Evolutionary conservation across 2,797 vertebrate genomes (phyloP).

Genomic region (Coluber constrictor): DNA sequence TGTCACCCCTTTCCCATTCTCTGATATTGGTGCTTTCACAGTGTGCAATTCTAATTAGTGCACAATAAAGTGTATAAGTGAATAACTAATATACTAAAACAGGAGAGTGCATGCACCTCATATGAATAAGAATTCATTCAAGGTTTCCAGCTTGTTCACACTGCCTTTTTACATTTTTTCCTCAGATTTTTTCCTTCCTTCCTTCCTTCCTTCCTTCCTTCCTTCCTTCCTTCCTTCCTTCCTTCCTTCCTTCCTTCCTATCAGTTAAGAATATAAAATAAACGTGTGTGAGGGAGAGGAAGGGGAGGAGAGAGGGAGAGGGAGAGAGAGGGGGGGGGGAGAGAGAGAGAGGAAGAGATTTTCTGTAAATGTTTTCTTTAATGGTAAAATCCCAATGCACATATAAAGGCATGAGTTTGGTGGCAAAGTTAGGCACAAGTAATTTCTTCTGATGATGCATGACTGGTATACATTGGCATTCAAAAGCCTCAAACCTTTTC

Average conservation of each 20-base stretch:
- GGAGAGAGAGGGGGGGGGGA: too few species aligned
- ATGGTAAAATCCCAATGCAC: too few species aligned
- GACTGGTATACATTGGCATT: background rate
- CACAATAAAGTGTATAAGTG: background rate
- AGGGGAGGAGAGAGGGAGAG: too few species aligned
- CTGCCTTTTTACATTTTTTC: background rate
- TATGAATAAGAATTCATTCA: background rate
- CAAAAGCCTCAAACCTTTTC: background rate
- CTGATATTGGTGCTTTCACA: background rate
- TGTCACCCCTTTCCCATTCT: background rate
- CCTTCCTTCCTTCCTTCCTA: background rate
- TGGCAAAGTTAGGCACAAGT: too few species aligned
- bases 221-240: too few species aligned
- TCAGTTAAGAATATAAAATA: background rate
- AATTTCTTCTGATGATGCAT: too few species aligned
- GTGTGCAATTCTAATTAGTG: background rate
- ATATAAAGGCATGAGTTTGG: too few species aligned
- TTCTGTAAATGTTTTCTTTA: too few species aligned
- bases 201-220: background rate
- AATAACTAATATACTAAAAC: background rate
- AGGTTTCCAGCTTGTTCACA: background rate
- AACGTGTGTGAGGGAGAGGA: background rate
- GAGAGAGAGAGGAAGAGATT: too few species aligned
- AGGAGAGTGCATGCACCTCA: background rate
- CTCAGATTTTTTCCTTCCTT: background rate